These are phyloP conservation scores for Turnix velox DNA, from an alignment of 2,113 vertebrate genomes.

Conservation along the genomic window DNA sequence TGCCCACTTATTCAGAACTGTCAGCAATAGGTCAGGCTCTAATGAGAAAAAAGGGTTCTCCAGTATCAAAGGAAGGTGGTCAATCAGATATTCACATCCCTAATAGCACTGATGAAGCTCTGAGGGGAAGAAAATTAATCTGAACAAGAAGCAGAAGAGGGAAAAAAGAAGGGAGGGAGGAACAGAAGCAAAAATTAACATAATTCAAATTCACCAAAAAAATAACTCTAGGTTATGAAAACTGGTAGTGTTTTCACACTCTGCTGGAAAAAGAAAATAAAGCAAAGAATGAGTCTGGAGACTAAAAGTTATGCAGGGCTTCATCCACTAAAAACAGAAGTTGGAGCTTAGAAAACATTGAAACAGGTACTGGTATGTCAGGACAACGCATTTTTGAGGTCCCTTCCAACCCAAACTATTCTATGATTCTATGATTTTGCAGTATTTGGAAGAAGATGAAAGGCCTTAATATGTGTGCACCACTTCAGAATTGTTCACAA, in stretches of 20 bases:
- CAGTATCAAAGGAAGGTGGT: not conserved
- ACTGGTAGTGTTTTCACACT: not conserved
- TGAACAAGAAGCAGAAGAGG: not conserved
- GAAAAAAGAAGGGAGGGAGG: accelerated
- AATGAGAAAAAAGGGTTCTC: too few species aligned
- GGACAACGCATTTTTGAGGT: too few species aligned
- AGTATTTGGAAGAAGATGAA: not conserved
- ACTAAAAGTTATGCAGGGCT: not conserved
- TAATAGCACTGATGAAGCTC: not conserved
- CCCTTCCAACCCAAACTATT: too few species aligned
- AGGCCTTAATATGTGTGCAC: accelerated
- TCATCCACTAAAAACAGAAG: not conserved
- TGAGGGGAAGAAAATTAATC: accelerated
- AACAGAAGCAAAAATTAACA: not conserved
- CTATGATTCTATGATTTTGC: too few species aligned
- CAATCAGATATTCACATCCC: not conserved
- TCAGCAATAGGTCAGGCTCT: not conserved
- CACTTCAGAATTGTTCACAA: not conserved
- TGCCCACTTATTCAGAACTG: not conserved
- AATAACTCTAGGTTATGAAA: not conserved
- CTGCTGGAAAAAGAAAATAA: not conserved
- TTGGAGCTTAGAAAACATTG: not conserved
- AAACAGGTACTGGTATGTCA: accelerated
- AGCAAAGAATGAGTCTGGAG: not conserved
- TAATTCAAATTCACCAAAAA: not conserved